Base-by-base conservation (phyloP, 92 coral and sea anemone genomes). In the Chrysogorgia sp. region DNA sequence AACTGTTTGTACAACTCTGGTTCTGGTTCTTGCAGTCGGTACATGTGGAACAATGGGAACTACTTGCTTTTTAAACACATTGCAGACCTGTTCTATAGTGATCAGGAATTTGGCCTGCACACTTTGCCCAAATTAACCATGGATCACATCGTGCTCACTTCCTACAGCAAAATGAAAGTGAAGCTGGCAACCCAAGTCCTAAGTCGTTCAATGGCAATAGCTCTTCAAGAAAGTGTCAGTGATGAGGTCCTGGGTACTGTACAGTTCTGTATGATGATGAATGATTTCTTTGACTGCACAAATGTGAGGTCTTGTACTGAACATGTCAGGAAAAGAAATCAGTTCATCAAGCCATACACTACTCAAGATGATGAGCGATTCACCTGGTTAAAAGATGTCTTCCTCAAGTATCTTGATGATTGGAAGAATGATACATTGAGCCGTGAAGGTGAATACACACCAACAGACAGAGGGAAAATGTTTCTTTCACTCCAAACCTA, bases 301-400 rank as follows among this genome's bases (percentile, higher is more conserved):
- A 79, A 88, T 66, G 92, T 88, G 47, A 85, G 87, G 71, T n/a
- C n/a, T n/a, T n/a, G 75, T 75, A 23, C 80, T 40, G 89, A 88
- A 82, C 85, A 81, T 85, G 81, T 47, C 76, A 71, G 80, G 65
- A 85, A 89, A 81, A 74, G 77, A 41, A 89, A 85, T 68, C 80
- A 86, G 25, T 79, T 77, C 75, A 79, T 89, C 72, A 86, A 88
- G 35, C 87, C 92, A 57, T 85, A 89, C 84, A 85, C 83, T 26
- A 72, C 90, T 48, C 71, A 32, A 37, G 58, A 89, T 59, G 92
- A 89, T 83, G 85, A 77, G 72, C 84, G 88, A 86, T 85, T 71
- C 35, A 24, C 17, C 0, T 71, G 45, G 63, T 33, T 71, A 12
- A 19, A 9, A 13, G 64, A 56, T 71, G 78, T 71, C 13, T 71